Evolutionary conservation across 2,113 vertebrate species (phyloP).

Genomic region (Tachuris rubrigastra): DNA sequence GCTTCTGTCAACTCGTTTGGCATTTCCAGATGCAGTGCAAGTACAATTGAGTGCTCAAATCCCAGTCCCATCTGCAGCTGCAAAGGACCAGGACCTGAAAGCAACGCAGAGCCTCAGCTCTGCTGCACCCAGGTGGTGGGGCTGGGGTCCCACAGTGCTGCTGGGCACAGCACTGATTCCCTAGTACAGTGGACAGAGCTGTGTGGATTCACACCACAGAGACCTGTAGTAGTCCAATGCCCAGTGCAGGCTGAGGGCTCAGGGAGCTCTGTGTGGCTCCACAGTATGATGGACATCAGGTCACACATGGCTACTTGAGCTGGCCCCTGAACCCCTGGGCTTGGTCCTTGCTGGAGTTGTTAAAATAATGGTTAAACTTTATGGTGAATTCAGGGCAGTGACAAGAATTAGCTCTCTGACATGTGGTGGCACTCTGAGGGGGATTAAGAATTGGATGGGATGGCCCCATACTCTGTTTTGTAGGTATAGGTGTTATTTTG

Average conservation of each 20-base stretch:
- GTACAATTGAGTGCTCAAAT: not conserved
- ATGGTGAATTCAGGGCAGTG: not conserved
- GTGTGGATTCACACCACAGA: not conserved
- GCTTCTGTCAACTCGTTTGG: not conserved
- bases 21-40: not conserved
- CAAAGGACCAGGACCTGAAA: not conserved
- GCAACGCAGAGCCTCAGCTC: not conserved
- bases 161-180: not conserved
- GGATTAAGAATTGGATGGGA: not conserved
- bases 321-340: not conserved
- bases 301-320: not conserved
- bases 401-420: not conserved
- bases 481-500: not conserved
- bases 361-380: not conserved
- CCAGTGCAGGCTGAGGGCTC: not conserved
- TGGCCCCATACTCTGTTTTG: not conserved
- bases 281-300: not conserved
- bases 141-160: not conserved
- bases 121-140: rapidly evolving
- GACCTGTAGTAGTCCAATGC: not conserved
- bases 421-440: not conserved
- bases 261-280: not conserved
- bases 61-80: not conserved
- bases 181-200: not conserved
- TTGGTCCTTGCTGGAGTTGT: not conserved